Conservation (phyloP, 2,113 vertebrate species). For the Pseudolaguvia tuberculata region DNA sequence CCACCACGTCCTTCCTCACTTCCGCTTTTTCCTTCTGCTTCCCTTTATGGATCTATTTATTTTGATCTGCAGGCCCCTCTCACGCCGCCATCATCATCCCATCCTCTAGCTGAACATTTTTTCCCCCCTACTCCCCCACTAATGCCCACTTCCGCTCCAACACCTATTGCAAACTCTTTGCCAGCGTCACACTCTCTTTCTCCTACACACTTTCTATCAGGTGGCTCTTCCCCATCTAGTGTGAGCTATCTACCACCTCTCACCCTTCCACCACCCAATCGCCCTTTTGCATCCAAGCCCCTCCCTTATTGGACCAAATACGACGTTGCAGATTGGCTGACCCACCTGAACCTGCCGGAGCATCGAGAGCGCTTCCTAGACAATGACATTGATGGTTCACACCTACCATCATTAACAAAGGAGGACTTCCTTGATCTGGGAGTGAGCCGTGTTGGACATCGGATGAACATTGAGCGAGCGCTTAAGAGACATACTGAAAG, state of each 20-base stretch:
- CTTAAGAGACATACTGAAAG: constrained; percentile 90
- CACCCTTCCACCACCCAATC: constrained; percentile 76
- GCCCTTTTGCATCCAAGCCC: constrained; percentile 86
- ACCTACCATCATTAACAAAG: constrained; percentile 89
- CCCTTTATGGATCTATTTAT: constrained; percentile 66
- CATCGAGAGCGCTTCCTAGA: constrained; percentile 88
- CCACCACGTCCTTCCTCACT: constrained; percentile 84
- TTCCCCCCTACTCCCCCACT: constrained; percentile 66
- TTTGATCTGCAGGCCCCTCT: constrained; percentile 66
- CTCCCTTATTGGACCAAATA: constrained; percentile 92
- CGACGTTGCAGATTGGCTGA: constrained; percentile 92
- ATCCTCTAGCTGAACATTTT: constrained; percentile 72
- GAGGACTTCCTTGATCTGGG: constrained; percentile 93
- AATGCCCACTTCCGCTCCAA: constrained; percentile 67
- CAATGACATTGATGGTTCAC: constrained; percentile 92
- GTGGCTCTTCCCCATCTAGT: constrained; percentile 73
- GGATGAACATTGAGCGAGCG: constrained; percentile 94
- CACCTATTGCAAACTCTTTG: constrained; percentile 62
- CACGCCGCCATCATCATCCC: constrained; percentile 66
- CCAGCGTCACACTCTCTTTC: constrained; percentile 79
- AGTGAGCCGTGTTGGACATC: constrained; percentile 88
- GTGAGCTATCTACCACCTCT: constrained; percentile 78
- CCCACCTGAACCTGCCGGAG: constrained; percentile 83
- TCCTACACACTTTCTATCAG: constrained; percentile 80
- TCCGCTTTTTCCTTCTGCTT: constrained; percentile 79